Base-by-base conservation (phyloP, 2,113 vertebrate genomes). In the Perognathus longimembris region DNA sequence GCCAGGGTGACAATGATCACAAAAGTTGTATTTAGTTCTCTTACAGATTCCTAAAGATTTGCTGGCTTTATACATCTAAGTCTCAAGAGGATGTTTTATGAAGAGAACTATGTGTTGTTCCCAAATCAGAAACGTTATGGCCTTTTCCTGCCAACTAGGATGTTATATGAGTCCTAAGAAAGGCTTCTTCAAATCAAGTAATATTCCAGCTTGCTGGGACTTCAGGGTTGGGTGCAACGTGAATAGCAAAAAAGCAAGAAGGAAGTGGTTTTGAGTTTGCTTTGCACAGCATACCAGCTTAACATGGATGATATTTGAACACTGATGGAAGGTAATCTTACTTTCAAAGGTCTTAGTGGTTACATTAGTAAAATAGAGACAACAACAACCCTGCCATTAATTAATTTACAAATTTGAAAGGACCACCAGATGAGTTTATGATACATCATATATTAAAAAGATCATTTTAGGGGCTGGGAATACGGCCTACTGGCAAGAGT, bases 231-330 rank as follows among this genome's bases (percentile, higher is more conserved):
- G 74, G 42, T 86, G 67, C 2, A 24, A 54, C 15, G n/a, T 38
- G 85, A 85, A 4, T 32, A 83, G 66, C 38, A 90, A 97, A 28
- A 21, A 20, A 63, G 17, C 11, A 90, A 97, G 24, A 21, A 20
- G 45, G 21, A 8, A 38, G 90, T 57, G 15, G 66, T 73, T 93
- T 38, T 82, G 63, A 76, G 66, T 38, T 30, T 32, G 2, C 8
- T 30, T 11, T 45, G 61, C 57, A 74, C 28, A 82, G 9, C 20
- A 73, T 45, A 30, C 9, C 32, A 64, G 40, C 22, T 84, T 67
- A 21, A 12, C 14, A 8, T 4, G 34, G 32, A 36, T 24, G 80
- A 15, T 15, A 54, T 54, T 54, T 54, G 50, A 54, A 54, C 50
- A 54, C 15, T 54, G 11, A 54, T 54, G 50, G 17, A 54, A 54